Percentiles rank a stretch among this genome's conserved stretches.
Conservation (phyloP, 2,888 invertebrate genomes). For the Zygaena filipendulae region DNA sequence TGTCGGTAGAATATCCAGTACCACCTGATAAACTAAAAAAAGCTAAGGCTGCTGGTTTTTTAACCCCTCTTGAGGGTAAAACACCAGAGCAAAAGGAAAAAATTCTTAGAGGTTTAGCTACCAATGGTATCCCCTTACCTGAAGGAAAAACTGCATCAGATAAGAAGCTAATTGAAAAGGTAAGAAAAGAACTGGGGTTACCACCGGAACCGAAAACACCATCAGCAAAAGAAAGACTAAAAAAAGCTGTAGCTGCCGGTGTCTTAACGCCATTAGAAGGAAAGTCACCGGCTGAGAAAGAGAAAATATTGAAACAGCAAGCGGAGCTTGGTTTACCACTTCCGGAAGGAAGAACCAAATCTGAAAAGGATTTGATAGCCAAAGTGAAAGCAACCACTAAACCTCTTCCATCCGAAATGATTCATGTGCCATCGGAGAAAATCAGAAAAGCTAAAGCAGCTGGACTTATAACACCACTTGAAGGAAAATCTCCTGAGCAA, state of each 20-base stretch:
- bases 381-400: constrained; percentile 14
- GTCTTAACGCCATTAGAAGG: constrained; percentile 12
- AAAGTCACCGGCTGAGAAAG: constrained; percentile 10
- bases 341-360: constrained; percentile 14
- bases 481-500: constrained; percentile 21
- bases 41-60: constrained; percentile 15
- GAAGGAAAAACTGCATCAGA: constrained; percentile 21
- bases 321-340: constrained; percentile 10
- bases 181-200: constrained; percentile 9
- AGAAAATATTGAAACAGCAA: constrained; percentile 8
- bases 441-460: constrained; percentile 21
- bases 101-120: constrained; percentile 22
- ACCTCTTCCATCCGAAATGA: constrained; percentile 5
- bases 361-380: constrained; percentile 16
- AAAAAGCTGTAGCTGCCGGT: constrained; percentile 13
- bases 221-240: constrained; percentile 11
- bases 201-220: constrained; percentile 12
- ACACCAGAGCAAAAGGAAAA: constrained; percentile 17
- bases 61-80: constrained; percentile 25
- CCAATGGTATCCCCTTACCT: constrained; percentile 19
- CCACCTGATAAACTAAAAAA: constrained; percentile 14
- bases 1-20: constrained; percentile 2
- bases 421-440: constrained; percentile 17
- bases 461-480: constrained; percentile 21
- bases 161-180: constrained; percentile 16